Percentiles rank a stretch among this genome's conserved stretches.
Evolutionary conservation across 92 coral and sea anemone genomes (phyloP).

Genomic region (Umimayanthus chanpuru): DNA sequence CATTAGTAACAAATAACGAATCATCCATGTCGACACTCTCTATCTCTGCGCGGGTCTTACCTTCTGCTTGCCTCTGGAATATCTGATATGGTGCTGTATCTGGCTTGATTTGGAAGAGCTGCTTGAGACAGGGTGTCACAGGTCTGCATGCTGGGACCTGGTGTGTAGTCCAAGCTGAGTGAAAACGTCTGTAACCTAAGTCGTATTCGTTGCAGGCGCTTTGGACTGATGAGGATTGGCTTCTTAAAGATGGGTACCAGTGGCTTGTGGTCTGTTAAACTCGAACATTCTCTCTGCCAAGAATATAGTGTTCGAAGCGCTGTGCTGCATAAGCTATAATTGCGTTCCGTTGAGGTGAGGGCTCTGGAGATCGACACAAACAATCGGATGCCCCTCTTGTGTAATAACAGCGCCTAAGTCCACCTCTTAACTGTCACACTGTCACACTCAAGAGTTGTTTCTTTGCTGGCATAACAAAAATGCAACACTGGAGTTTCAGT

Average conservation of each 20-base stretch:
- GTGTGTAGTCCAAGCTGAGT: conserved; percentile 27
- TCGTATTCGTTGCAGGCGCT: too few relatives aligned
- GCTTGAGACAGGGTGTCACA: conserved; percentile 46
- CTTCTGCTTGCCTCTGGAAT: background rate
- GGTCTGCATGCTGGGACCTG: conserved; percentile 42
- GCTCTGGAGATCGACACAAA: conserved; percentile 3
- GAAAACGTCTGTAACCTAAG: too few relatives aligned
- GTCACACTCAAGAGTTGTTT: conserved; percentile 27
- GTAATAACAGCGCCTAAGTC: background rate
- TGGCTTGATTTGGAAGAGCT: conserved; percentile 22
- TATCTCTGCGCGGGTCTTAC: too few relatives aligned
- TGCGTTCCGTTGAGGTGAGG: conserved; percentile 13
- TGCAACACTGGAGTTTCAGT: too few relatives aligned
- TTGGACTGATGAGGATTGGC: background rate
- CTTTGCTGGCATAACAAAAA: too few relatives aligned
- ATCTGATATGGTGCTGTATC: background rate
- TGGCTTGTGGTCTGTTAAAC: conserved; percentile 4
- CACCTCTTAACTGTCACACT: background rate
- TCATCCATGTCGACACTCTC: too few relatives aligned
- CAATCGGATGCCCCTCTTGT: conserved; percentile 38
- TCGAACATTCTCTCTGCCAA: conserved; percentile 33
- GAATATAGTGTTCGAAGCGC: conserved; percentile 51
- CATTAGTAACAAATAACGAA: too few relatives aligned
- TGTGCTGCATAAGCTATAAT: conserved; percentile 45
- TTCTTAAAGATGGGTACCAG: background rate